phyloP scores from a whole-genome alignment of 2,888 invertebrate genomes.

The Uropetala carovei region DNA sequence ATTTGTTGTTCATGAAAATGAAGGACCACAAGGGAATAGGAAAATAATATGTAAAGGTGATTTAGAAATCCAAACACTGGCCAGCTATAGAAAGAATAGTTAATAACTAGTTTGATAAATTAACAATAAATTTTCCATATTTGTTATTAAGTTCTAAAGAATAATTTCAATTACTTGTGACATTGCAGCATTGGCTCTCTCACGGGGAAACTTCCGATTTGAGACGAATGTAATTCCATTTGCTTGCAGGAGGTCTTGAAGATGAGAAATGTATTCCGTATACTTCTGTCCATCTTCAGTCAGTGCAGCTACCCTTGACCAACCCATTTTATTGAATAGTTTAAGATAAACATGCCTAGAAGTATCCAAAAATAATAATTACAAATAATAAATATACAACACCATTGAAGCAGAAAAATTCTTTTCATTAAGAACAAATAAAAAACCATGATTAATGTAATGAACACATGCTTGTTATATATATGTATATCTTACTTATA shows the following conservation, averaged over 20 bases:
- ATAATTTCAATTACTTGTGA: slow-evolving; percentile 76
- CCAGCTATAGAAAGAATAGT: too few species aligned
- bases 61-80: too few species aligned
- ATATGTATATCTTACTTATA: too few species aligned
- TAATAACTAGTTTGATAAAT: too few species aligned
- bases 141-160: too few species aligned
- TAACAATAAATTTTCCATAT: too few species aligned
- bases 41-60: too few species aligned
- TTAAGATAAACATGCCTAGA: slow-evolving; percentile 80
- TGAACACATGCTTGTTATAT: too few species aligned
- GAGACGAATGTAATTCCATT: slow-evolving; percentile 82
- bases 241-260: slow-evolving; percentile 81
- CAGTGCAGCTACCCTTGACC: slow-evolving; percentile 85
- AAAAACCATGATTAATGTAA: too few species aligned
- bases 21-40: too few species aligned
- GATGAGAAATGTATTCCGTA: slow-evolving; percentile 84
- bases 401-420: slow-evolving; percentile 13
- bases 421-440: not conserved
- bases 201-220: slow-evolving; percentile 83
- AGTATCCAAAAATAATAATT: slow-evolving; percentile 64
- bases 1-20: too few species aligned
- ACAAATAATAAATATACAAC: slow-evolving; percentile 29
- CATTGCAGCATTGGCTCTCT: slow-evolving; percentile 78
- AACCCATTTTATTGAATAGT: slow-evolving; percentile 79
- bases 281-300: slow-evolving; percentile 89